Percentiles rank a stretch among this genome's conserved stretches.
phyloP scores from a whole-genome alignment of 1,140 invertebrate genomes.

The Anastatus disparis region DNA sequence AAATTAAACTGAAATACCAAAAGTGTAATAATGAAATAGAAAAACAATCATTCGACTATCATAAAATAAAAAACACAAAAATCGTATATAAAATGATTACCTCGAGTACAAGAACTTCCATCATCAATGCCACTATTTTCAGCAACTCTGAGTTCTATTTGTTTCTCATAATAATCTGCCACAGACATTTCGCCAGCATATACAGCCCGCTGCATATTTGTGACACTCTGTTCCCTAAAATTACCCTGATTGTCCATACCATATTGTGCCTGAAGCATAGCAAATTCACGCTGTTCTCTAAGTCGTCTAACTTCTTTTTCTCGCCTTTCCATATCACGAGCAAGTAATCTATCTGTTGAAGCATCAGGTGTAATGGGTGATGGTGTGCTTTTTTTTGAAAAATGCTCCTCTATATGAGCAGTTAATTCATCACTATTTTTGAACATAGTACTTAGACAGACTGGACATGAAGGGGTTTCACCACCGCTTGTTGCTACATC shows the following conservation, averaged over 20 bases:
- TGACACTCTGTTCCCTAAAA: constrained; percentile 83
- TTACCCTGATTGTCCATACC: constrained; percentile 89
- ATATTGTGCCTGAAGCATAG: constrained; percentile 83
- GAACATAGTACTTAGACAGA: constrained; percentile 68
- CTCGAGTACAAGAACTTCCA: constrained; percentile 80
- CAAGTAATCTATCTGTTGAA: constrained; percentile 69
- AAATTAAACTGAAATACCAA: too few species aligned
- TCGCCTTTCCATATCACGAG: constrained; percentile 71
- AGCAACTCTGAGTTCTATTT: constrained; percentile 78
- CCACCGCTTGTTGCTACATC: constrained; percentile 55
- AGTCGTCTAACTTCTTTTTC: constrained; percentile 78
- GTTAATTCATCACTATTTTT: constrained; percentile 69
- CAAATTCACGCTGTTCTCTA: constrained; percentile 83
- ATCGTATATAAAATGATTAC: too few species aligned
- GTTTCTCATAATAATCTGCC: constrained; percentile 85
- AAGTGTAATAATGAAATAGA: constrained; percentile 38
- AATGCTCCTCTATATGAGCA: constrained; percentile 78
- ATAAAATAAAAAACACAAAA: too few species aligned
- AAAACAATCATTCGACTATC: background rate
- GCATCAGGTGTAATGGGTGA: constrained; percentile 68
- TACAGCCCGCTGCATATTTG: constrained; percentile 85
- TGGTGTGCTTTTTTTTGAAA: constrained; percentile 64
- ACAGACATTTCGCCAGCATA: constrained; percentile 86
- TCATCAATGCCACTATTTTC: constrained; percentile 85
- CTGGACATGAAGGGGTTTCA: constrained; percentile 67